Evolutionary conservation across 1,140 invertebrate species (phyloP).

Genomic region (Rhagoletis zephyria): DNA sequence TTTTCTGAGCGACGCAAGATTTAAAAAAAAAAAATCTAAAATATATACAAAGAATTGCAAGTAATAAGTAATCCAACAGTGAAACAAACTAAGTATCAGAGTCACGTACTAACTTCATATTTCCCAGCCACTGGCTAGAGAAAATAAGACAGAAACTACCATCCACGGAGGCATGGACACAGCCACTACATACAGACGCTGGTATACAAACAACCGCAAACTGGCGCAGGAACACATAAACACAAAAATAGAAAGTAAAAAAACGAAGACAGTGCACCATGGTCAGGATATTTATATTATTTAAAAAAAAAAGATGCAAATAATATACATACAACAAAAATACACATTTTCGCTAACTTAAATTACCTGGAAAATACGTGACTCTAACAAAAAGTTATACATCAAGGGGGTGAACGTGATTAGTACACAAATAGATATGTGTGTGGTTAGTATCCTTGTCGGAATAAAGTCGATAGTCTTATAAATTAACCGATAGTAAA

Average conservation of each 20-base stretch:
- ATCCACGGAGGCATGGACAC: background rate
- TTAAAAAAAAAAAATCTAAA: background rate
- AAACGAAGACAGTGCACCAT: background rate
- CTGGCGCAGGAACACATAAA: background rate
- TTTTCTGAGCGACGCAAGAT: conserved; percentile 13
- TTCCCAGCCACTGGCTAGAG: background rate
- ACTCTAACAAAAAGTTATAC: conserved; percentile 43
- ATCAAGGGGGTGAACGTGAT: background rate
- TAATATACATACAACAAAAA: conserved; percentile 1
- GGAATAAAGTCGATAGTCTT: too few species aligned
- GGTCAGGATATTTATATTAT: background rate
- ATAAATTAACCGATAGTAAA: too few species aligned
- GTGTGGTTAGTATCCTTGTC: background rate
- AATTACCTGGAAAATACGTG: conserved; percentile 51
- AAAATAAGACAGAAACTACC: background rate
- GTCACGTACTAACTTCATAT: conserved; percentile 14
- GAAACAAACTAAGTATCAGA: conserved; percentile 7
- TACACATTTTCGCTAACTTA: conserved; percentile 48
- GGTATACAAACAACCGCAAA: background rate
- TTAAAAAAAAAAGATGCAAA: background rate
- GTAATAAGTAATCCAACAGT: background rate
- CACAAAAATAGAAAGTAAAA: background rate
- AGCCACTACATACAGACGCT: background rate
- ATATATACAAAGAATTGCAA: background rate
- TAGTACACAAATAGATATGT: background rate